Evolutionary conservation across 2,113 vertebrate species (phyloP).

Genomic region (Pomatorhinus ruficollis): DNA sequence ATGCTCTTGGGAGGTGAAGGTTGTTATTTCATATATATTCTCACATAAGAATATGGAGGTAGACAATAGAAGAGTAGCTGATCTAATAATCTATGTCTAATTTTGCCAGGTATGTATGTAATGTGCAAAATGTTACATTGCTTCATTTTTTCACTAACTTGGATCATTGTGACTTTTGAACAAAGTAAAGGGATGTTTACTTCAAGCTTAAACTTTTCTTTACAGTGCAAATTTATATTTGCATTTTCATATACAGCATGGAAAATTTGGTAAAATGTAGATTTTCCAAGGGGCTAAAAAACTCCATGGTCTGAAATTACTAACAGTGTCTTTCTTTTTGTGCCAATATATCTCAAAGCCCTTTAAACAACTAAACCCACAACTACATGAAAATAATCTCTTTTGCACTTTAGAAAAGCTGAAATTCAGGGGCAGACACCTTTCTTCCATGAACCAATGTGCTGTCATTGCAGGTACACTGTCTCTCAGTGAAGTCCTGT

Average conservation of each 20-base stretch:
- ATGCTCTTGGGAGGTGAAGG: neutral
- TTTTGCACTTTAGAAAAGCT: neutral
- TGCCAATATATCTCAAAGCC: neutral
- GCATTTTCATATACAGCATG: fast-evolving
- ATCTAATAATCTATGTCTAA: neutral
- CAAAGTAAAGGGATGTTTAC: neutral
- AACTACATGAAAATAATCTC: neutral
- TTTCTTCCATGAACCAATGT: neutral
- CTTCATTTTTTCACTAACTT: neutral
- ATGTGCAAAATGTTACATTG: neutral
- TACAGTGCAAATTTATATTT: neutral
- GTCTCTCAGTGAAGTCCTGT: neutral
- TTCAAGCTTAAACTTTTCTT: neutral
- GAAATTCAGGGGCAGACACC: fast-evolving
- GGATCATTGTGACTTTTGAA: neutral
- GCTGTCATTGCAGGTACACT: fast-evolving
- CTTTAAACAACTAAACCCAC: neutral
- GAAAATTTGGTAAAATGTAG: neutral
- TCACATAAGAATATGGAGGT: fast-evolving
- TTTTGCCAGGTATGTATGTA: neutral
- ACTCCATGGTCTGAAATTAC: neutral
- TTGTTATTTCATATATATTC: neutral
- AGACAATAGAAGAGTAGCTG: neutral
- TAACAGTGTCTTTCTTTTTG: neutral
- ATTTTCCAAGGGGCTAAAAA: neutral